These are phyloP conservation scores for Clitarchus hookeri DNA, from an alignment of 2,888 invertebrate species.

Conservation along the genomic window DNA sequence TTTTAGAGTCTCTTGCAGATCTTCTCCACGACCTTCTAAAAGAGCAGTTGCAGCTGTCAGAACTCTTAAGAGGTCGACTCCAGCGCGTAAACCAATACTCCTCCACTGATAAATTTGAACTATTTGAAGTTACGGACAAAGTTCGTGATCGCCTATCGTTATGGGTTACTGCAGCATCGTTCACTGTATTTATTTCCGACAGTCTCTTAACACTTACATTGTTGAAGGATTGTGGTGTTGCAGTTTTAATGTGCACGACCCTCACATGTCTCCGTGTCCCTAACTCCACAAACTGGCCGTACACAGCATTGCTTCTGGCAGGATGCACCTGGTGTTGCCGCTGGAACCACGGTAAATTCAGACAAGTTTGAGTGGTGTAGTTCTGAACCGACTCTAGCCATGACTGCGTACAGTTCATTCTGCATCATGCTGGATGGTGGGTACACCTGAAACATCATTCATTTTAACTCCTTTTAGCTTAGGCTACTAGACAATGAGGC, in stretches of 20 bases:
- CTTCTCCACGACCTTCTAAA: conserved; percentile 53
- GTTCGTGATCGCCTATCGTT: not conserved
- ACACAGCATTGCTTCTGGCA: conserved; percentile 5
- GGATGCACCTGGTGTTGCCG: conserved; percentile 39
- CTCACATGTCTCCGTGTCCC: conserved; percentile 51
- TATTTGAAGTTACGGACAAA: conserved; percentile 39
- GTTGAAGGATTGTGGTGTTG: conserved; percentile 41
- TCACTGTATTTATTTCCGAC: not conserved
- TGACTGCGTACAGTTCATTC: conserved; percentile 36
- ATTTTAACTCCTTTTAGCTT: not conserved
- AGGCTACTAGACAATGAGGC: not conserved
- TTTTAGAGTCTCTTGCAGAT: conserved; percentile 43
- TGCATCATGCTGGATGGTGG: conserved; percentile 32
- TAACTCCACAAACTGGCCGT: conserved; percentile 48
- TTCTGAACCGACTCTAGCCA: conserved; percentile 32
- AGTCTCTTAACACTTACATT: conserved; percentile 39
- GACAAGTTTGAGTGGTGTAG: conserved; percentile 28
- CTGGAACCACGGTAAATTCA: conserved; percentile 34
- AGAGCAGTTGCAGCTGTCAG: conserved; percentile 54
- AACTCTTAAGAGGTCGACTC: conserved; percentile 53
- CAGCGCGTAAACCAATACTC: conserved; percentile 59
- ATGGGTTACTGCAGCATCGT: not conserved
- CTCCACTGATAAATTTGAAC: conserved; percentile 53
- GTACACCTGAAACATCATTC: conserved; percentile 11
- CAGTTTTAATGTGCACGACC: conserved; percentile 50